Evolutionary conservation across 2,797 vertebrate genomes (phyloP).

Genomic region (Silurus lanzhouensis): DNA sequence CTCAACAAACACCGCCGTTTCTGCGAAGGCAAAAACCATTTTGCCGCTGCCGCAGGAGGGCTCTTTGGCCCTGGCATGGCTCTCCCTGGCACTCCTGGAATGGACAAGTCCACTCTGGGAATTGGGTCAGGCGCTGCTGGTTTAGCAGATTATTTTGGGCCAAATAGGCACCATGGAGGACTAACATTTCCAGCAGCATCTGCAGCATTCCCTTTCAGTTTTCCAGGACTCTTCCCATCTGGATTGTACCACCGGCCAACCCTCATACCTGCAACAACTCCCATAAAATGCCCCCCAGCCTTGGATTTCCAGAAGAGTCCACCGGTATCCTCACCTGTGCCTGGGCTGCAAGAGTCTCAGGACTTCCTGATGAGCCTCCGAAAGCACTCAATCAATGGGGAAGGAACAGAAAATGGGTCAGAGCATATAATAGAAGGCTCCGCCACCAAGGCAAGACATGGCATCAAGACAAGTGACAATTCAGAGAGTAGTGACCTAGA

Average conservation of each 20-base stretch:
- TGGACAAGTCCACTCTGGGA: conserved; percentile 94
- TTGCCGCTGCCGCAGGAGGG: conserved; percentile 91
- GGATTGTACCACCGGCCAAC: conserved; percentile 96
- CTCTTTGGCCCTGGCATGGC: conserved; percentile 97
- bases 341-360: conserved; percentile 85
- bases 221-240: conserved; percentile 96
- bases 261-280: conserved; percentile 90
- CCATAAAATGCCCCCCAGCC: conserved; percentile 83
- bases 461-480: conserved; percentile 92
- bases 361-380: conserved; percentile 93
- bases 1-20: conserved; percentile 99
- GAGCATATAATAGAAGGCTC: conserved; percentile 82
- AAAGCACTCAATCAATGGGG: conserved; percentile 85
- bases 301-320: conserved; percentile 83
- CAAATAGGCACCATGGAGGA: conserved; percentile 92
- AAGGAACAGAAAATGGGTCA: conserved; percentile 71
- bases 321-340: conserved; percentile 85
- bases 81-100: conserved; percentile 83
- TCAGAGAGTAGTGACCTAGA: conserved; percentile 98
- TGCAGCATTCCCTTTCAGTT: conserved; percentile 96
- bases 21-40: conserved; percentile 99
- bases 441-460: conserved; percentile 84
- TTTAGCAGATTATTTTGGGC: conserved; percentile 98
- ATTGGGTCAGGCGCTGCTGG: conserved; percentile 91
- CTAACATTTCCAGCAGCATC: conserved; percentile 95